These are phyloP conservation scores for Philonicus albiceps DNA, from an alignment of 2,888 invertebrate genomes.

Conservation along the genomic window DNA sequence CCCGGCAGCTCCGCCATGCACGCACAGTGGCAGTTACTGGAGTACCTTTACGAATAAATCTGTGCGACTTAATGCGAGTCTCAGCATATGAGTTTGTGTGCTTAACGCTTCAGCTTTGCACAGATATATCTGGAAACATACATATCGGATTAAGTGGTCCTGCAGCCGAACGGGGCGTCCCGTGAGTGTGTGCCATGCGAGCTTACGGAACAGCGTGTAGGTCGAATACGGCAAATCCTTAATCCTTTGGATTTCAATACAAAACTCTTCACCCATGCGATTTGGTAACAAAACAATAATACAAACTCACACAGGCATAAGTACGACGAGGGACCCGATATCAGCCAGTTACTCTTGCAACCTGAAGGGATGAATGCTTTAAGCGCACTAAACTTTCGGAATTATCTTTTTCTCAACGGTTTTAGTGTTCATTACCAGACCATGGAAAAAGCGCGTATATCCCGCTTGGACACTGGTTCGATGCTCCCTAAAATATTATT, in stretches of 20 bases:
- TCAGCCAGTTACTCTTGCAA: slow-evolving; percentile 34
- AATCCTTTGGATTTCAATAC: slow-evolving; percentile 63
- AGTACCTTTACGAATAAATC: slow-evolving; percentile 41
- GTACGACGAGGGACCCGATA: neutral
- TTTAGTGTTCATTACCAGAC: neutral
- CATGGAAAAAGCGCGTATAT: neutral
- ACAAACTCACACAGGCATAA: slow-evolving; percentile 47
- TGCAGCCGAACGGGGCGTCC: slow-evolving; percentile 24
- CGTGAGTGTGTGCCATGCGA: slow-evolving; percentile 47
- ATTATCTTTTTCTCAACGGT: slow-evolving; percentile 33
- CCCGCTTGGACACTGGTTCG: neutral
- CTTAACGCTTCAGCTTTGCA: slow-evolving; percentile 35
- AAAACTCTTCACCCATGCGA: slow-evolving; percentile 52
- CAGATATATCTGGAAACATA: slow-evolving; percentile 41
- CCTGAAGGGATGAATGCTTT: slow-evolving; percentile 28
- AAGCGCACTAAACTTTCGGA: slow-evolving; percentile 40
- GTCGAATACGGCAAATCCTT: slow-evolving; percentile 62
- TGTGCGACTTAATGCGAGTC: slow-evolving; percentile 47
- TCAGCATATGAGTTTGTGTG: slow-evolving; percentile 45
- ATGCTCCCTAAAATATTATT: neutral
- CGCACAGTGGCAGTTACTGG: slow-evolving; percentile 22
- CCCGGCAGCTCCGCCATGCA: slow-evolving; percentile 13
- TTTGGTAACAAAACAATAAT: slow-evolving; percentile 49
- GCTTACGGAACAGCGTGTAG: slow-evolving; percentile 49
- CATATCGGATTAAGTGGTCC: slow-evolving; percentile 47